A percentile compares a stretch with the other conserved stretches of the same genome.
phyloP scores from a whole-genome alignment of 2,113 vertebrate genomes.

The Rhinoderma darwinii region DNA sequence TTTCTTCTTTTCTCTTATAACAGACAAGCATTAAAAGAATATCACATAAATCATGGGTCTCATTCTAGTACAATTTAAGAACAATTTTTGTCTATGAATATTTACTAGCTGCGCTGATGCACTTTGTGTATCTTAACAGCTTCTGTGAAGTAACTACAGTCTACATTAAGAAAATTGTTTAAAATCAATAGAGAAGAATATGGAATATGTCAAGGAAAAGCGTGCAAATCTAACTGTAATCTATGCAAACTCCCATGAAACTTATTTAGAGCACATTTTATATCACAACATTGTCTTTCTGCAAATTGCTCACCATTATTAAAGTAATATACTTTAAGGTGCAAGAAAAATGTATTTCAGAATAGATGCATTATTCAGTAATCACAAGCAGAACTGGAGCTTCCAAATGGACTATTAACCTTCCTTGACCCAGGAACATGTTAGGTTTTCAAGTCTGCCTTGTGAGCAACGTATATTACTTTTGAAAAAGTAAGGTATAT shows the following conservation, averaged over 20 bases:
- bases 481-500: neutral
- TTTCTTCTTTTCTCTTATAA: neutral
- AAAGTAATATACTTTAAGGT: slow-evolving; percentile 17
- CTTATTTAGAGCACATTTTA: slow-evolving; percentile 29
- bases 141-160: slow-evolving; percentile 36
- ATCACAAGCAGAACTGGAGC: neutral
- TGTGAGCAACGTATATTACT: neutral
- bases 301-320: slow-evolving; percentile 19
- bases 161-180: slow-evolving; percentile 50
- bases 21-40: slow-evolving; percentile 1
- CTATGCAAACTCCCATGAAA: slow-evolving; percentile 29
- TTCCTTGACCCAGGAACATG: neutral
- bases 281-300: slow-evolving; percentile 29
- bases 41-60: neutral
- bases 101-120: slow-evolving; percentile 38
- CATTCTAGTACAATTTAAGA: slow-evolving; percentile 25
- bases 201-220: slow-evolving; percentile 32
- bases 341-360: neutral
- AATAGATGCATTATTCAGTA: slow-evolving; percentile 17
- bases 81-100: slow-evolving; percentile 42
- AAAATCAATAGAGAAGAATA: slow-evolving; percentile 35
- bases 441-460: neutral
- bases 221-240: slow-evolving; percentile 13
- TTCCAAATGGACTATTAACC: neutral
- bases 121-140: slow-evolving; percentile 14